Evolutionary conservation across 2,888 invertebrate genomes (phyloP), one percentile per base, ranked within the genome.

Genomic region (Herminia tarsipennalis): DNA sequence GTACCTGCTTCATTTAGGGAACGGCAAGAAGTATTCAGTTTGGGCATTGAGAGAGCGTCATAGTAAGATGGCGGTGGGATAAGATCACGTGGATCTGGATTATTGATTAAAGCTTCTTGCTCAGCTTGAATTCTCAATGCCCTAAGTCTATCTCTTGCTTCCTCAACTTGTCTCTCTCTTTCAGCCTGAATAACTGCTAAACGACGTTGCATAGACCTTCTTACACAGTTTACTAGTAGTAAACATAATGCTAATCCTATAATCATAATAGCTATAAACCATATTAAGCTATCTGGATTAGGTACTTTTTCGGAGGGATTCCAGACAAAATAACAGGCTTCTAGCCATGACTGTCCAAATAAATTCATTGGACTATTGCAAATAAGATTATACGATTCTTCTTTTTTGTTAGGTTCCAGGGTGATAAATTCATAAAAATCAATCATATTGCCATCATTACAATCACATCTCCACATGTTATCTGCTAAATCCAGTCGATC

Each of bases 381-480:
- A 32, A 94, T 85, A 35, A 95, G 80, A 50, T 91, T 88, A 46
- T 76, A 85, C 0, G 85, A 88, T 56, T 87, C 86, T 59, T 84
- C 87, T 35, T 91, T 92, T 69, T 92, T 94, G 14, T 84, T 84
- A 1, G 94, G 93, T 49, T 92, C 88, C 10, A 91, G 75, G 1
- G 92, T 93, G 8, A 95, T 70, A 72, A 86, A 95, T 47, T 93
- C 90, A 60, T 93, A 95, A 67, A 94, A 93, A 5, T 92, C 88
- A 40, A 92, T 88, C 74, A 96, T 93, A 13, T 93, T 89, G 0
- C 66, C 60, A 53, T 93, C 93, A n/a, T 77, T 61, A 66, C 96
- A 96, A 53, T 95, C 94, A 73, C 96, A 96, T 48, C 94, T 90
- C 96, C 96, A 96, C 57, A 95, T 94, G 77, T 96, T 96, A 66